A percentile compares a stretch with the other conserved stretches of the same genome.
Conservation (phyloP, 2,888 invertebrate species). For the Lasius fuliginosus region DNA sequence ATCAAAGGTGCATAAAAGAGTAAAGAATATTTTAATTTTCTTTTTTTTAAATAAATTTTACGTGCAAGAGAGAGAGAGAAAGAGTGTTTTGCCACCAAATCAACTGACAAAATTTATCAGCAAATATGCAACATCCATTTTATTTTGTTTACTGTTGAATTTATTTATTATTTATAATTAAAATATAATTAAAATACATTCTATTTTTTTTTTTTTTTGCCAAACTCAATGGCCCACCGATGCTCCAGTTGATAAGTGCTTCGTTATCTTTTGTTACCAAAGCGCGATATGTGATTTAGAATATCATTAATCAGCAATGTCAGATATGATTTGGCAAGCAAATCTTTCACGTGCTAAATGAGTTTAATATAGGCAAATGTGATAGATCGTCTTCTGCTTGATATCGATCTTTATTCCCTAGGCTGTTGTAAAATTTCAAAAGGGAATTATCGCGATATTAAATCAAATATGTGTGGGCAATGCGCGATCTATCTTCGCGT, state of each 20-base stretch:
- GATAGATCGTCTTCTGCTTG: conserved; percentile 42
- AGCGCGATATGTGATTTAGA: conserved; percentile 2
- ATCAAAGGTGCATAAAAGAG: not conserved
- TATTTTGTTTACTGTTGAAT: not conserved
- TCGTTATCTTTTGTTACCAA: conserved; percentile 20
- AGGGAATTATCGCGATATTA: conserved; percentile 40
- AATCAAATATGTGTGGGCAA: conserved; percentile 11
- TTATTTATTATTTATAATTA: conserved; percentile 27
- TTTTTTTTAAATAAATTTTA: not conserved
- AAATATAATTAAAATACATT: conserved; percentile 17
- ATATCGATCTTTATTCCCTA: conserved; percentile 18
- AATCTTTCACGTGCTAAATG: conserved; percentile 26
- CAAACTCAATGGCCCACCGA: not conserved
- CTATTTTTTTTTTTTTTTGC: not conserved
- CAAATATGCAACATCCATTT: not conserved
- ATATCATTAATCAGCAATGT: conserved; percentile 39
- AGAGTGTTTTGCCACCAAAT: not conserved
- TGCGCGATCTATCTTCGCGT: conserved; percentile 39
- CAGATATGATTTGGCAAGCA: conserved; percentile 36
- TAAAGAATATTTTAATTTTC: not conserved
- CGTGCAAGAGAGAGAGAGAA: not conserved
- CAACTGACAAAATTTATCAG: not conserved
- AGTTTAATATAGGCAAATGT: conserved; percentile 34
- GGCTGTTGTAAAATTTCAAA: conserved; percentile 28
- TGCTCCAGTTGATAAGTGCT: conserved; percentile 8